phyloP scores from a whole-genome alignment of 2,797 vertebrate species.

The Microctenopoma lineatum region DNA sequence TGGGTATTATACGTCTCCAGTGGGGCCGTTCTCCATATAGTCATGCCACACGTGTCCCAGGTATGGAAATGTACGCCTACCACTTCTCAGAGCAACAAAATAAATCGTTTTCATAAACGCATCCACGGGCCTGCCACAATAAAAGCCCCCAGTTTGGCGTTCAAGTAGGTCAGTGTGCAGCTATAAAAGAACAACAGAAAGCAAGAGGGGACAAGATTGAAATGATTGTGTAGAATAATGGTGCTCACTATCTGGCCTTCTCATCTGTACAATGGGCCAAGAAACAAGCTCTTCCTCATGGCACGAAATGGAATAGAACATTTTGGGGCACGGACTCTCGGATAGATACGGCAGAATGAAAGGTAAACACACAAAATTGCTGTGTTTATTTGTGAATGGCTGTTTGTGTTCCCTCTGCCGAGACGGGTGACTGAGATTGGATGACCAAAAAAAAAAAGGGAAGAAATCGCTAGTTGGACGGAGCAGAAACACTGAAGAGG shows the following conservation, averaged over 20 bases:
- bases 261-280: constrained; percentile 55
- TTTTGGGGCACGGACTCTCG: constrained; percentile 46
- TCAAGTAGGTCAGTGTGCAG: constrained; percentile 21
- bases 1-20: not conserved
- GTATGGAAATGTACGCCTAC: not conserved
- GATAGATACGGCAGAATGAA: constrained; percentile 59
- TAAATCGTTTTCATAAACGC: constrained; percentile 56
- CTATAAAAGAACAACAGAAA: constrained; percentile 32
- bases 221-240: constrained; percentile 44
- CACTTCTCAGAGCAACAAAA: constrained; percentile 30
- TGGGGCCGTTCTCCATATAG: not conserved
- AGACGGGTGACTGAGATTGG: constrained; percentile 49
- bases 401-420: constrained; percentile 59
- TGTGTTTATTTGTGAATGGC: constrained; percentile 63
- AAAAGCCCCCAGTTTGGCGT: constrained; percentile 27
- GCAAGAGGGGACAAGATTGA: constrained; percentile 43
- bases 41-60: too few relatives aligned
- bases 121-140: constrained; percentile 9
- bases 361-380: constrained; percentile 63
- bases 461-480: constrained; percentile 34
- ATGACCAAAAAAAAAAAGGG: constrained; percentile 13
- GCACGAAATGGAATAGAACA: constrained; percentile 55
- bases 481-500: constrained; percentile 48
- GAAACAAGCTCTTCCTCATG: constrained; percentile 52
- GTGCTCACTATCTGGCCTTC: constrained; percentile 31